Base-by-base conservation (phyloP, 1,140 invertebrate genomes). In the Chelonus insularis region DNA sequence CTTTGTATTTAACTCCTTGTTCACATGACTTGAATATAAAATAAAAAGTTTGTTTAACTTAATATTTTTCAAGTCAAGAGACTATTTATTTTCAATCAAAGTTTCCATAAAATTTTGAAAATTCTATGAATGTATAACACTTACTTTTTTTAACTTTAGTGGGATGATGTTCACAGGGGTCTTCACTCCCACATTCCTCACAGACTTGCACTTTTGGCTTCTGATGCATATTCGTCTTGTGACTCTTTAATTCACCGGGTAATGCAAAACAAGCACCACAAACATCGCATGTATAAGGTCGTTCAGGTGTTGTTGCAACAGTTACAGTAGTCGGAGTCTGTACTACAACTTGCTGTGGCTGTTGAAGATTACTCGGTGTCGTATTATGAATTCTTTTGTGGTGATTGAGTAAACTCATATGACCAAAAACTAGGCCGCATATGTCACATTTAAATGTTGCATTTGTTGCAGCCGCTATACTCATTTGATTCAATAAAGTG, bases 371-470 rank as follows among this genome's bases (percentile, higher is more conserved):
- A 72, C 66, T 84, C 60, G 71, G 84, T n/a, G 65, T 84, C 57
- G 77, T 72, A 65, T 86, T 86, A 72, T 91, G 90, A 68, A 91
- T 89, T 57, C 90, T 84, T 79, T 93, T 93, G 72, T 93, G 91
- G 69, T 91, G 88, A 77, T 91, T 92, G 0, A 93, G 76, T 41
- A 92, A 72, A 20, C 88, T 86, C 58, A 92, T 81, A 72, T 93
- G 91, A 1, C 87, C 87, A 74, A 93, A 93, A 79, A 91, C 90
- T 29, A 92, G 76, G 21, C 91, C 91, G 72, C 91, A 93, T 2
- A 92, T 88, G 77, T 93, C 91, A 77, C 91, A 93, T 78, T 93
- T 93, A 73, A 91, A 92, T 60, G 89, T 91, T 11, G 91, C 89
- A 14, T 87, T 89, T 68, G 91, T 90, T 45, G 90, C 81, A 8